Evolutionary conservation across 2,888 invertebrate species (phyloP).

Genomic region (Latrodectus hesperus): DNA sequence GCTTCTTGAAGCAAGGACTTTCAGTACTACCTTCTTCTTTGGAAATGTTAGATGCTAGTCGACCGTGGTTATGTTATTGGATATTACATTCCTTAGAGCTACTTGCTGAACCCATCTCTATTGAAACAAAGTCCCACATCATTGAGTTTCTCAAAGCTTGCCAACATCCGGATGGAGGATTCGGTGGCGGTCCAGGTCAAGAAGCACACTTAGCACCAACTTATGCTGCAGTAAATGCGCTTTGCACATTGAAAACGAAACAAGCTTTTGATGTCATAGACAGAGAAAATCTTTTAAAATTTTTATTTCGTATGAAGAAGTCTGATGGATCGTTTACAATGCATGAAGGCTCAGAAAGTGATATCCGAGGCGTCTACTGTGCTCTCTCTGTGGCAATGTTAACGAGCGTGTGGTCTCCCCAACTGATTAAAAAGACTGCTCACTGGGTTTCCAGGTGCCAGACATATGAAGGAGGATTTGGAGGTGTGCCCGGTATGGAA

Average conservation of each 20-base stretch:
- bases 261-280: slow-evolving; percentile 92
- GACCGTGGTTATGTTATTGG: slow-evolving; percentile 99
- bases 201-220: slow-evolving; percentile 95
- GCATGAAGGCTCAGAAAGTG: slow-evolving; percentile 93
- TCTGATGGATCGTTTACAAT: slow-evolving; percentile 93
- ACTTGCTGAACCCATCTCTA: slow-evolving; percentile 81
- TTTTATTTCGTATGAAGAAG: slow-evolving; percentile 85
- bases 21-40: slow-evolving; percentile 49
- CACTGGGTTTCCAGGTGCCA: slow-evolving; percentile 90
- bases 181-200: slow-evolving; percentile 91
- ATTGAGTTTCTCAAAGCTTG: slow-evolving; percentile 77
- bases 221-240: slow-evolving; percentile 95
- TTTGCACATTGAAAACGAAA: slow-evolving; percentile 90
- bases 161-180: slow-evolving; percentile 88
- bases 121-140: slow-evolving; percentile 73
- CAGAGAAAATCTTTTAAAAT: slow-evolving; percentile 83
- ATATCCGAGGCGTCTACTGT: slow-evolving; percentile 97
- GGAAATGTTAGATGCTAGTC: slow-evolving; percentile 89
- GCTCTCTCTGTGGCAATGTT: slow-evolving; percentile 92
- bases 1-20: slow-evolving; percentile 67
- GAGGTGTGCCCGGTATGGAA: slow-evolving; percentile 93
- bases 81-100: slow-evolving; percentile 91
- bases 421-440: slow-evolving; percentile 88
- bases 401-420: slow-evolving; percentile 84
- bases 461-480: slow-evolving; percentile 99